Base-by-base conservation (phyloP, 1,140 invertebrate species). In the Venturia canescens region DNA sequence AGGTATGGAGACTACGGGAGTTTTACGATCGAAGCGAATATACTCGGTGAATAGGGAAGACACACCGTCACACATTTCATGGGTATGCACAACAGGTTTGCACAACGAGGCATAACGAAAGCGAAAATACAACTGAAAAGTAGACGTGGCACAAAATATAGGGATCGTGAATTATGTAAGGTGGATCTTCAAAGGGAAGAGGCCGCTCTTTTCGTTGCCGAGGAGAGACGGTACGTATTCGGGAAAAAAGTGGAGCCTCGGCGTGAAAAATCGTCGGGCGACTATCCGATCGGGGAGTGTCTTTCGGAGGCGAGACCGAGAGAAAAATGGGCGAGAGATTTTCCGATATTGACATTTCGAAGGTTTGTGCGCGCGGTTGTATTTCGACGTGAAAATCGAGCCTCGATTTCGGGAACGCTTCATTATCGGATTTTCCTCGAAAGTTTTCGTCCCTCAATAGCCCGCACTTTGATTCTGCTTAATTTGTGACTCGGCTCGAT, bases 181-280 rank as follows among this genome's bases (percentile, higher is more conserved):
- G 53, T 57, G 1, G 53, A 57, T 57, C 53, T 57, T 57, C 53
- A 57, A 57, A 57, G 53, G 4, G 21, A n/a, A 57, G 3, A 57
- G 1, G 21, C 53, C 53, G 16, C 53, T 57, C 53, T 57, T 23
- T 18, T 57, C 38, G 38, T 44, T 5, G 38, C 38, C 1, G 13
- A 44, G 38, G 21, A n/a, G n/a, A n/a, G n/a, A n/a, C n/a, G n/a
- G n/a, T n/a, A n/a, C 21, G 21, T 57, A 57, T 5, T 57, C 53
- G 53, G 53, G 53, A 23, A 57, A 57, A 57, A 57, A 11, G 7
- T 44, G 38, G 38, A 57, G 5, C 53, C 53, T 57, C 9, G 53
- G 53, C 53, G 53, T 57, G 53, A 57, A 57, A 57, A 57, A 57
- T 57, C 53, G 53, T 57, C 53, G 53, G 53, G n/a, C 53, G 21